Conservation (phyloP, 1,140 invertebrate species). For the Drosophila biarmipes region DNA sequence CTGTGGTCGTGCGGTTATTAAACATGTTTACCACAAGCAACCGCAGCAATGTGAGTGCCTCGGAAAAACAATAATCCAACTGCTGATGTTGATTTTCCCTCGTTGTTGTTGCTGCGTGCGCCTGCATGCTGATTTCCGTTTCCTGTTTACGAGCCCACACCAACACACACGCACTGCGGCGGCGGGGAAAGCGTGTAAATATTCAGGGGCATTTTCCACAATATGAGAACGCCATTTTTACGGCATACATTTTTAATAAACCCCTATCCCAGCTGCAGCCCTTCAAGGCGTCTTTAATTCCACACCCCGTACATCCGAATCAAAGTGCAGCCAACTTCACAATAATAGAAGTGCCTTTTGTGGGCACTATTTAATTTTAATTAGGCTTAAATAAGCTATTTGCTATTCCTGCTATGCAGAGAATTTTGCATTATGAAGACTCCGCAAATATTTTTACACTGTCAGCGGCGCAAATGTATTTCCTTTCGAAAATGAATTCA, state of each 20-base stretch:
- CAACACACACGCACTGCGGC: background rate
- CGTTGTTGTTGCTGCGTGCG: constrained; percentile 27
- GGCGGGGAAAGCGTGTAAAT: constrained; percentile 42
- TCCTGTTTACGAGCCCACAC: constrained; percentile 36
- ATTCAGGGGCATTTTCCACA: constrained; percentile 67
- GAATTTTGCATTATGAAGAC: too few species aligned
- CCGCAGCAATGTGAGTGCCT: constrained; percentile 24
- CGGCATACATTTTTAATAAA: constrained; percentile 78
- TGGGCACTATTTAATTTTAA: too few species aligned
- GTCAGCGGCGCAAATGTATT: too few species aligned
- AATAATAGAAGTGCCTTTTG: background rate
- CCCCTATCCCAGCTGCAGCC: constrained; percentile 17
- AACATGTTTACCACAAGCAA: constrained; percentile 40
- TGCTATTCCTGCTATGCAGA: too few species aligned
- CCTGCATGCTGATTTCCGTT: constrained; percentile 47
- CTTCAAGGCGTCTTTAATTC: constrained; percentile 1
- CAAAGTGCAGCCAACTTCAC: background rate
- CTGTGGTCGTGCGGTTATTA: constrained; percentile 28
- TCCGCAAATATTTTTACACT: too few species aligned
- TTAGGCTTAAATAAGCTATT: too few species aligned
- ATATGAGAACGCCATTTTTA: constrained; percentile 73
- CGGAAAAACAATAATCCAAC: constrained; percentile 42
- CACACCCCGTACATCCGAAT: background rate
- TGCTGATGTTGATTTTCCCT: constrained; percentile 42
- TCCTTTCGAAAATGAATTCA: too few species aligned